Percentiles rank a stretch among this genome's conserved stretches.
phyloP scores from a whole-genome alignment of 2,888 invertebrate genomes.

The Chalcis sispes region DNA sequence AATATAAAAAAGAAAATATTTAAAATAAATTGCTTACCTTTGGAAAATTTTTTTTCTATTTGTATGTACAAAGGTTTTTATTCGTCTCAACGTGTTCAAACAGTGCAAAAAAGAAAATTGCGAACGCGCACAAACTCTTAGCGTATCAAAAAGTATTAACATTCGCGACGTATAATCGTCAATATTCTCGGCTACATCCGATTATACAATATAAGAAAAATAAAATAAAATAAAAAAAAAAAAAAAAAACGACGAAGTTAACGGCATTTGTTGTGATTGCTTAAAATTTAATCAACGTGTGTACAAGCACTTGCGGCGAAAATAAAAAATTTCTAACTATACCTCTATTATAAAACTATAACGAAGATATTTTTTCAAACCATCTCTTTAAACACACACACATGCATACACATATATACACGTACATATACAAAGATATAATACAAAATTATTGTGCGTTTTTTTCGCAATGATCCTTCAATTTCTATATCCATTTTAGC shows the following conservation, averaged over 20 bases:
- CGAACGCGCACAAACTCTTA: slow-evolving; percentile 23
- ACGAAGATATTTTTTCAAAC: slow-evolving; percentile 46
- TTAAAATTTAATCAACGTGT: slow-evolving; percentile 68
- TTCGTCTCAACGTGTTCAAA: too few species aligned
- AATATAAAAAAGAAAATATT: too few species aligned
- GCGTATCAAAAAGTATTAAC: slow-evolving; percentile 26
- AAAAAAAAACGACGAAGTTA: too few species aligned
- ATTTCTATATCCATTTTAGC: slow-evolving; percentile 27
- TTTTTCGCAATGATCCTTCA: slow-evolving; percentile 21
- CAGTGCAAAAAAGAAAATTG: slow-evolving; percentile 13
- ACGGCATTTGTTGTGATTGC: slow-evolving; percentile 72
- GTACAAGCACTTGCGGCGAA: slow-evolving; percentile 68
- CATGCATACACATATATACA: too few species aligned
- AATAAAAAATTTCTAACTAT: slow-evolving; percentile 48
- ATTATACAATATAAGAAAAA: neutral
- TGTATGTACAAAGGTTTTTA: too few species aligned
- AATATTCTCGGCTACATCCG: slow-evolving; percentile 12
- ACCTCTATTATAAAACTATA: slow-evolving; percentile 22
- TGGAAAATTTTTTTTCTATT: too few species aligned
- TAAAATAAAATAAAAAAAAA: slow-evolving; percentile 28
- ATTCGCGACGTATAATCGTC: slow-evolving; percentile 20
- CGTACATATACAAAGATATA: too few species aligned
- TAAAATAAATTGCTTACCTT: too few species aligned
- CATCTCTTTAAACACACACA: too few species aligned
- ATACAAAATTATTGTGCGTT: slow-evolving; percentile 6